Evolutionary conservation across 30 jellyfish, hydroid and myxozoan species (phyloP).

Genomic region (Pelagia noctiluca): DNA sequence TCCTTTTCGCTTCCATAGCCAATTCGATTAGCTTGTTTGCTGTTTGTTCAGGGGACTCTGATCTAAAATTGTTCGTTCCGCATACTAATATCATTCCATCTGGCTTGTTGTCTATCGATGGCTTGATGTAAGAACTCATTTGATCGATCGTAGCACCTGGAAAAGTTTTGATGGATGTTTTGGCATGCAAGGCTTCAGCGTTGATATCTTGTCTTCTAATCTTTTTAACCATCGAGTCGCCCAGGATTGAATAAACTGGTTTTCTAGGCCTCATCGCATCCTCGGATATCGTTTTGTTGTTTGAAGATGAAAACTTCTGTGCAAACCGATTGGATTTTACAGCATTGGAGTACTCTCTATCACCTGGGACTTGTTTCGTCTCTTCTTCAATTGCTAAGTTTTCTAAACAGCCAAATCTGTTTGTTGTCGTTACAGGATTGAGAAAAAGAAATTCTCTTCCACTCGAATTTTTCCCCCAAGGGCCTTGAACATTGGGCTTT

Average conservation of each 20-base stretch:
- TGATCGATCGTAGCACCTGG: slow-evolving; percentile 40
- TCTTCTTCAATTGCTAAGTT: neutral
- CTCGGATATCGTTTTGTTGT: too few relatives aligned
- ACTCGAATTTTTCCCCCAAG: slow-evolving; percentile 10
- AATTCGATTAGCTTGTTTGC: slow-evolving; percentile 25
- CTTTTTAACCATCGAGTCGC: slow-evolving; percentile 5
- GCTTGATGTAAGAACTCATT: slow-evolving; percentile 16
- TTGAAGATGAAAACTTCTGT: too few relatives aligned
- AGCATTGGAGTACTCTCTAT: slow-evolving; percentile 4
- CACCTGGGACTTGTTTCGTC: neutral
- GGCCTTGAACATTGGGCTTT: neutral
- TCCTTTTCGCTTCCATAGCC: slow-evolving; percentile 15
- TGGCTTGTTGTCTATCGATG: slow-evolving; percentile 22
- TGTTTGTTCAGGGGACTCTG: slow-evolving; percentile 25
- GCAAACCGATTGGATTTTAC: neutral
- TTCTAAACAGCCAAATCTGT: slow-evolving; percentile 8
- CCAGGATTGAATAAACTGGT: slow-evolving; percentile 9
- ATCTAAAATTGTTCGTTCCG: slow-evolving; percentile 19
- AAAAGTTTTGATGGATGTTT: slow-evolving; percentile 19
- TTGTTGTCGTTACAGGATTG: neutral
- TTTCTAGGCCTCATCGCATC: slow-evolving; percentile 6
- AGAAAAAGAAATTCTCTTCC: slow-evolving; percentile 10
- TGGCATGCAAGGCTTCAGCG: neutral
- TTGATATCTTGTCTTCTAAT: neutral
- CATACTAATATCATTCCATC: slow-evolving; percentile 9